Evolutionary conservation across 2,797 vertebrate genomes (phyloP), one percentile per base, ranked within the genome.

Genomic region (Aldrovandia affinis): DNA sequence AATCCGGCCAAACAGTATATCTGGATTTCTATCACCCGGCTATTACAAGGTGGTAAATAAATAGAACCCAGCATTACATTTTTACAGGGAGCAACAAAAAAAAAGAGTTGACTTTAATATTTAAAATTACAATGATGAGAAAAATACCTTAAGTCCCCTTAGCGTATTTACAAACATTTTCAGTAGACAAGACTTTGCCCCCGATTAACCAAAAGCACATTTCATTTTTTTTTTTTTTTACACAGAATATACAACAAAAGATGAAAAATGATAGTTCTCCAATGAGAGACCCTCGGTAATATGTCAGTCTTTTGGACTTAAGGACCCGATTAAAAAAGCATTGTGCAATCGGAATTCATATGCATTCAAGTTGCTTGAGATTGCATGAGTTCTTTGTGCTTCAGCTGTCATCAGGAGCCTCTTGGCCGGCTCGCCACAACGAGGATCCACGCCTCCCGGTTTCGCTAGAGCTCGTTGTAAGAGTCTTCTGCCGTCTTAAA

Each of bases 401-500:
- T 95, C 93, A 93, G 65, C 68, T 91, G 93, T 92, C 93, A 93
- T 94, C 88, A 93, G 90, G 89, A 94, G 88, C 92, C 92, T 88
- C 91, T 88, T 57, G 81, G 50, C 39, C 83, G 80, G 39, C 50
- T 77, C 0, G 30, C 50, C 18, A 15, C 87, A 86, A 88, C 86
- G 81, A 84, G 91, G 91, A 91, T 87, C 83, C 50, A 28, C 15
- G n/a, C 8, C n/a, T 30, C 30, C 2, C 8, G 25, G 4, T 44
- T 36, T 39, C 22, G 44, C 96, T 94, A 97, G 85, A 97, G 96
- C 91, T 97, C 96, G 84, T 96, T 96, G 92, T 94, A 95, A 10
- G 96, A 96, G 85, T 95, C 96, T 90, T 97, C 95, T 42, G 96
- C 95, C 52, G 95, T 95, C 93, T 96, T 96, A 92, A 96, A 96